Base-by-base conservation (phyloP, 2,797 vertebrate genomes). In the Protosalanx chinensis region DNA sequence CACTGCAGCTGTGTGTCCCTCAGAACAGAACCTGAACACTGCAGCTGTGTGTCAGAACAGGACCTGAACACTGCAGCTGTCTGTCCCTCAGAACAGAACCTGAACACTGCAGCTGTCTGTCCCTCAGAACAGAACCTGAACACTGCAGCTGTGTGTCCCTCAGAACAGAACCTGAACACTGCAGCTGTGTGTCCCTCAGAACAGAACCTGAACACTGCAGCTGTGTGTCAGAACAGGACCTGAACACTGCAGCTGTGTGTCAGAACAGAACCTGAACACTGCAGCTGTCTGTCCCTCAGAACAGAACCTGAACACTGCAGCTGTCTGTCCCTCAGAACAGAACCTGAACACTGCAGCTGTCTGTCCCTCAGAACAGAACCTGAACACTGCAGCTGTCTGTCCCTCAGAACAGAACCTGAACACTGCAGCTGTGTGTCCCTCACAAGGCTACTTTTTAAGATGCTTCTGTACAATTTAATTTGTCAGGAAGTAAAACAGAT, bases 381-480 rank as follows among this genome's bases (percentile, higher is more conserved):
- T n/a, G n/a, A n/a, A n/a, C n/a, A n/a, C n/a, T n/a, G n/a, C n/a
- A 64, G 56, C 23, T 32, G 64, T 70, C 60, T 37, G 59, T 59
- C 35, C 56, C 61, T 60, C 64, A 70, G 53, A 41, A 10, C 3
- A 41, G 51, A 16, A 53, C 51, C 51, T 53, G 4, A n/a, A 53
- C 51, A 53, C 51, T n/a, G n/a, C n/a, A n/a, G 23, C 23, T 27
- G 23, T 27, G 23, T 27, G 23, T 27, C 23, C 1, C 23, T 27
- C 23, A 27, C 23, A 27, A 27, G 23, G 23, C 23, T 27, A 27
- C 1, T 27, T 27, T 27, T 27, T 27, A 27, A 27, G 23, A 27
- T 27, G 23, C 23, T 27, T 27, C 23, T 27, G 83, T 86, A 87
- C 84, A 76, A 67, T 90, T 90, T 87, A 88, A 86, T 88, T 87